Percentiles rank a stretch among this genome's conserved stretches.
Evolutionary conservation across 2,113 vertebrate genomes (phyloP).

Genomic region (Psammodynastes pulverulentus): DNA sequence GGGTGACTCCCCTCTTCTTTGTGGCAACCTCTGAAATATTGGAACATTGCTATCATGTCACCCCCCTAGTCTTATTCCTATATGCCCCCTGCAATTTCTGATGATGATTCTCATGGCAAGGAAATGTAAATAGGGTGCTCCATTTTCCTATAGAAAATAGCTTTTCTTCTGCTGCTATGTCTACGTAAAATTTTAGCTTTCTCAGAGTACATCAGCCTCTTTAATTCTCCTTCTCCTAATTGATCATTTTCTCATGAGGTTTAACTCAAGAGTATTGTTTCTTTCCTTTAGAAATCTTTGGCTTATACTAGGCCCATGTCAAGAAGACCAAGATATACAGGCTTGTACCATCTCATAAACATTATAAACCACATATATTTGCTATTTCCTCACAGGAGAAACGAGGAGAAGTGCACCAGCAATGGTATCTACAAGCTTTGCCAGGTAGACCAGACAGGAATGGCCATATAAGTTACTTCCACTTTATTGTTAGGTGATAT

Average conservation of each 20-base stretch:
- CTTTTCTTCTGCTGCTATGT: neutral
- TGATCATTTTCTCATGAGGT: neutral
- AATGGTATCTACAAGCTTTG: neutral
- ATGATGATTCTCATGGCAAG: neutral
- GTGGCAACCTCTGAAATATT: neutral
- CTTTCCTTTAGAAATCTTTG: neutral
- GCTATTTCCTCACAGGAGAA: neutral
- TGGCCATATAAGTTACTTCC: no score
- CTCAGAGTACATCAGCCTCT: neutral
- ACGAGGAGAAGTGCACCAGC: neutral
- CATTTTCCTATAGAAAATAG: neutral
- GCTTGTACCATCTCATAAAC: no score
- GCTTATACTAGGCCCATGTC: neutral
- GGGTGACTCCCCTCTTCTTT: neutral
- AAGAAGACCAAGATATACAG: neutral
- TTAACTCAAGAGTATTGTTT: neutral
- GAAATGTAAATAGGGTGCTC: neutral
- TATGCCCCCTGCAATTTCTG: neutral
- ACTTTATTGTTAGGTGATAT: no score
- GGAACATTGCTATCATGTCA: no score
- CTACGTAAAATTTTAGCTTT: neutral
- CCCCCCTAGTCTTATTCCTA: neutral
- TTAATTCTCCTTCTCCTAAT: neutral
- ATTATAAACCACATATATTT: neutral
- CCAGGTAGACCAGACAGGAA: no score